Evolutionary conservation across 2,888 invertebrate genomes (phyloP).

Genomic region (Tanytarsus gracilentus): DNA sequence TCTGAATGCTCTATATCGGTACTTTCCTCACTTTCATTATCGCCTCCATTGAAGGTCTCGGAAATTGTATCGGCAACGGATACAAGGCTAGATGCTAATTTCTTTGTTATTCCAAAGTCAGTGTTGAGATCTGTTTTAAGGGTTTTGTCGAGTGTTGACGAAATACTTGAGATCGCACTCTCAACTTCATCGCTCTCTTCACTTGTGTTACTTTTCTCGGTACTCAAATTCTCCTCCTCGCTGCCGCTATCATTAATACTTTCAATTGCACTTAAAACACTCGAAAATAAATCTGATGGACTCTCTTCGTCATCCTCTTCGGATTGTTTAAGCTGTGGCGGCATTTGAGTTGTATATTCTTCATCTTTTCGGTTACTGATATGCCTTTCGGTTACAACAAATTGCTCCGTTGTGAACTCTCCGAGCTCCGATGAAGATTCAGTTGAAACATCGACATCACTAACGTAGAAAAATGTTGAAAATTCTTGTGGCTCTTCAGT

Average conservation of each 20-base stretch:
- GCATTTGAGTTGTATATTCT: background rate
- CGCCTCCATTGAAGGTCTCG: slow-evolving; percentile 8
- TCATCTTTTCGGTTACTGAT: slow-evolving; percentile 10
- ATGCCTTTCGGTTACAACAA: slow-evolving; percentile 13
- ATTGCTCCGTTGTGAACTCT: slow-evolving; percentile 25
- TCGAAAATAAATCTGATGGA: slow-evolving; percentile 4
- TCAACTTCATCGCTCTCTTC: slow-evolving; percentile 24
- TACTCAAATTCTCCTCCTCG: background rate
- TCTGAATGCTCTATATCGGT: background rate
- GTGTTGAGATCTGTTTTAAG: slow-evolving; percentile 9
- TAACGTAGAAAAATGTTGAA: slow-evolving; percentile 23
- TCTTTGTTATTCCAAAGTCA: slow-evolving; percentile 7
- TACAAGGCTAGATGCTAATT: slow-evolving; percentile 13
- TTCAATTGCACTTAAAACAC: slow-evolving; percentile 14
- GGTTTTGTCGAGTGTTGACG: slow-evolving; percentile 16
- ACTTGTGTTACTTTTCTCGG: background rate
- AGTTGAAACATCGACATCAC: background rate
- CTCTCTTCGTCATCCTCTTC: background rate
- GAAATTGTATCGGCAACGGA: slow-evolving; percentile 19
- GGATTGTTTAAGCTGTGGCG: background rate
- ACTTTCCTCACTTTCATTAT: slow-evolving; percentile 15
- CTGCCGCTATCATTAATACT: background rate
- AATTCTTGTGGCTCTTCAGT: slow-evolving; percentile 10
- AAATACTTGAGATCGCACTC: background rate
- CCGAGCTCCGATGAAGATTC: background rate